Conservation (phyloP, 1,140 invertebrate genomes). For the Artemia franciscana region DNA sequence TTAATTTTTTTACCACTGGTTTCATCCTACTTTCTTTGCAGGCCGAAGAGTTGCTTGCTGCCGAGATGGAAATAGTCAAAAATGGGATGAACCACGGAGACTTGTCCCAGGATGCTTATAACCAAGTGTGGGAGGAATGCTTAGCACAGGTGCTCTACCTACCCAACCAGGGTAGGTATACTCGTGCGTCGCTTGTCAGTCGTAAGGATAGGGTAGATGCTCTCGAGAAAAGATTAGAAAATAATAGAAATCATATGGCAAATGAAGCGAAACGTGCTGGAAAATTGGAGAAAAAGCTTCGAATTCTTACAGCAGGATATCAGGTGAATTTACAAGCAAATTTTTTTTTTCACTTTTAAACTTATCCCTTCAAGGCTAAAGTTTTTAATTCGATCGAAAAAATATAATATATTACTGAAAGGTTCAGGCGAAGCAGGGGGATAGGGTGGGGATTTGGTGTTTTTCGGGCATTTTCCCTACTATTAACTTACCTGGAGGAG, state of each 20-base stretch:
- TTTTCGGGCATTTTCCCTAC: no score
- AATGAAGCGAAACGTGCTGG: slow-evolving; percentile 83
- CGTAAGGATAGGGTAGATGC: slow-evolving; percentile 90
- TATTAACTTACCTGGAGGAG: no score
- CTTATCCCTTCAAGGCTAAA: neutral
- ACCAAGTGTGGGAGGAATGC: slow-evolving; percentile 94
- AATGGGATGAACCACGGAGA: slow-evolving; percentile 87
- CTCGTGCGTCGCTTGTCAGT: slow-evolving; percentile 72
- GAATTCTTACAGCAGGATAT: slow-evolving; percentile 62
- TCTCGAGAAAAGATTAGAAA: slow-evolving; percentile 69
- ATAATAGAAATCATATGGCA: slow-evolving; percentile 80
- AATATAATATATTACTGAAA: no score
- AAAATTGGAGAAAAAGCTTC: slow-evolving; percentile 93
- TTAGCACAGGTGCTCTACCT: slow-evolving; percentile 33
- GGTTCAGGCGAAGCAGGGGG: no score
- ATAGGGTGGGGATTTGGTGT: no score
- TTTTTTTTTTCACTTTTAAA: neutral
- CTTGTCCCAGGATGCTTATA: slow-evolving; percentile 65
- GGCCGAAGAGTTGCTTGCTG: slow-evolving; percentile 38
- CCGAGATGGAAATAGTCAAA: slow-evolving; percentile 73
- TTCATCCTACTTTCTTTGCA: slow-evolving; percentile 11
- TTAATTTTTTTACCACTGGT: neutral
- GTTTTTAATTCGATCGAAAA: no score
- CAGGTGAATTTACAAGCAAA: neutral
- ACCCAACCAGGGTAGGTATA: slow-evolving; percentile 42